Evolutionary conservation across 2,797 vertebrate species (phyloP), one percentile per base, ranked within the genome.

Genomic region (Nyctalus aviator): DNA sequence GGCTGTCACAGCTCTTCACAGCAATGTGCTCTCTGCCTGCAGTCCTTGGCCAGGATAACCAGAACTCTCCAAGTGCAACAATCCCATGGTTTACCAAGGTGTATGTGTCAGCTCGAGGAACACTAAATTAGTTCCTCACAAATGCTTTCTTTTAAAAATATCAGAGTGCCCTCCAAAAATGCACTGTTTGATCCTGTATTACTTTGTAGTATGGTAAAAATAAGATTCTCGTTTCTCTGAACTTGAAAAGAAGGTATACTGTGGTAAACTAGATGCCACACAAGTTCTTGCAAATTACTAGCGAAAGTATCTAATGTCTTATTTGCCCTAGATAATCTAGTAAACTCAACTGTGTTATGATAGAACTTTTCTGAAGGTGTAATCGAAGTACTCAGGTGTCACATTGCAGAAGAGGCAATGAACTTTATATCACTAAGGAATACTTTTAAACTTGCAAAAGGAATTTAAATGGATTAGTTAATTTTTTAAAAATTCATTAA

Each of bases 61-160:
- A 4, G 17, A 69, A 77, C 35, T 79, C 30, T 21, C 30, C 14
- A 27, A 35, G 59, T 11, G 23, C 8, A 8, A 20, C 10, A 27
- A 2, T 6, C 20, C 35, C 11, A 8, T 0, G 0, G 68, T 23
- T 50, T 25, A 53, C 14, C 25, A 69, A 55, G 25, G 15, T 2
- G 3, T 53, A 0, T 32, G 13, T 44, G 25, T 69, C 48, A 44
- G 27, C 15, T 48, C 21, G 50, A 17, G 44, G 30, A 27, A 69
- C 5, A 79, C 6, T 15, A 8, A 41, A 30, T 81, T 30, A 41
- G n/a, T 62, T 84, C 13, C 14, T 86, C 32, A 27, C 15, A 76
- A n/a, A 37, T 21, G 23, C 11, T 57, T 77, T 15, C 55, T 44
- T 53, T 79, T 27, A 27, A 53, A 62, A 10, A n/a, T 73, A 73